Evolutionary conservation across 2,888 invertebrate species (phyloP).

Genomic region (Pterostichus madidus): DNA sequence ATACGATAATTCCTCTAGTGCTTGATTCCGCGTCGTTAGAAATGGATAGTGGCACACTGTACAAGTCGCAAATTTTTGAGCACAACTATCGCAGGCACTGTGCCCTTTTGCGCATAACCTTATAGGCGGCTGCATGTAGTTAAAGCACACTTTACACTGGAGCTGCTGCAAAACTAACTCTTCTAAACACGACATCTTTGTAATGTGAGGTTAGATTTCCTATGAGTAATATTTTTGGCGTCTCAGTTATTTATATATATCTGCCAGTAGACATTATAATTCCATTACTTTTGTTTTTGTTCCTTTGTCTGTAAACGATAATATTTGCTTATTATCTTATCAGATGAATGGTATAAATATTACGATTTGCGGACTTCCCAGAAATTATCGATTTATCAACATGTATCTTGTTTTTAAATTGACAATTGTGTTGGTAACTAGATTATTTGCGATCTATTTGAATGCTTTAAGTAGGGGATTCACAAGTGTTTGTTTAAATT

Average conservation of each 20-base stretch:
- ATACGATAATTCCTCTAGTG: conserved; percentile 47
- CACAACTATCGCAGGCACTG: conserved; percentile 77
- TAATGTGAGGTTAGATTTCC: background rate
- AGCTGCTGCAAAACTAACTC: conserved; percentile 73
- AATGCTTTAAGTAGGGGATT: conserved; percentile 34
- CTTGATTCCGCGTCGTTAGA: conserved; percentile 60
- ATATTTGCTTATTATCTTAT: conserved; percentile 42
- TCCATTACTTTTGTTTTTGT: conserved; percentile 16
- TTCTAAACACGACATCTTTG: conserved; percentile 40
- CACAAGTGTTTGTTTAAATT: background rate
- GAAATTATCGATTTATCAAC: conserved; percentile 34
- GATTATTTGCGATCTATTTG: conserved; percentile 18
- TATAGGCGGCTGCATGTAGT: conserved; percentile 79
- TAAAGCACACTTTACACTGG: conserved; percentile 78
- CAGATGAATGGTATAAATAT: conserved; percentile 36
- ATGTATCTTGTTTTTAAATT: conserved; percentile 50
- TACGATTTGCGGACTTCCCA: conserved; percentile 36
- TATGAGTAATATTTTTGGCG: conserved; percentile 3
- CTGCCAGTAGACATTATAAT: background rate
- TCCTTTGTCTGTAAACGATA: conserved; percentile 1
- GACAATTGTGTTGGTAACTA: conserved; percentile 49
- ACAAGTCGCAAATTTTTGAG: conserved; percentile 53
- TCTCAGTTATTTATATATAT: conserved; percentile 12
- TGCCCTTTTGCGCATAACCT: conserved; percentile 79
- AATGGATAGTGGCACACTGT: conserved; percentile 60